Conservation (phyloP, 1,140 invertebrate genomes). For the Tetramorium alpestre region DNA sequence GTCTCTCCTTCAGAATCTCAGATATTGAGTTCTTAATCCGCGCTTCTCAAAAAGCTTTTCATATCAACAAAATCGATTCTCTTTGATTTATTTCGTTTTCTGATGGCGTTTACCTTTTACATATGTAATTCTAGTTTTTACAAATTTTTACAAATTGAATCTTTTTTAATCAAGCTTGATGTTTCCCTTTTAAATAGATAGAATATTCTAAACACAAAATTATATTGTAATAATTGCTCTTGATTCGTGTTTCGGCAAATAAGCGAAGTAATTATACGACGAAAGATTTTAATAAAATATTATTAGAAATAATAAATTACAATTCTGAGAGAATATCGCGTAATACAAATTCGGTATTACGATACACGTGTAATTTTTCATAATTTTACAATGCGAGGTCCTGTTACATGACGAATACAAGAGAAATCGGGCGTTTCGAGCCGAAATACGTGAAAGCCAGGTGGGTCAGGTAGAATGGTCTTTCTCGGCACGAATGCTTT, state of each 20-base stretch:
- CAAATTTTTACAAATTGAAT: background rate
- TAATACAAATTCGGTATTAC: background rate
- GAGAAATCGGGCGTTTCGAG: conserved; percentile 49
- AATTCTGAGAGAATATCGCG: background rate
- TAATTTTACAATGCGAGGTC: background rate
- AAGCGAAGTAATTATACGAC: background rate
- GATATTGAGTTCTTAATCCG: conserved; percentile 70
- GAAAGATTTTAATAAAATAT: background rate
- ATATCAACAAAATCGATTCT: conserved; percentile 28
- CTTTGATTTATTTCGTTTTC: background rate
- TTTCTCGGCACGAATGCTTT: conserved; percentile 30
- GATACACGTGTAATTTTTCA: background rate
- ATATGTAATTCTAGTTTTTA: background rate
- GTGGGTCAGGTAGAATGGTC: conserved; percentile 79
- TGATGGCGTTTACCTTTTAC: background rate
- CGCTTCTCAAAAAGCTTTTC: conserved; percentile 14
- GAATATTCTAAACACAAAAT: background rate
- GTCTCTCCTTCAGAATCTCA: conserved; percentile 25
- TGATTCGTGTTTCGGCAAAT: background rate
- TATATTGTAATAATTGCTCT: background rate
- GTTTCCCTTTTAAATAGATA: background rate
- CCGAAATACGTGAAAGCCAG: conserved; percentile 74
- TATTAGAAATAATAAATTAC: background rate
- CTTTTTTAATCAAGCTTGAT: background rate
- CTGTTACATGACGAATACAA: conserved; percentile 8